phyloP scores from a whole-genome alignment of 2,888 invertebrate species.

The Pollenia griseotomentosa region DNA sequence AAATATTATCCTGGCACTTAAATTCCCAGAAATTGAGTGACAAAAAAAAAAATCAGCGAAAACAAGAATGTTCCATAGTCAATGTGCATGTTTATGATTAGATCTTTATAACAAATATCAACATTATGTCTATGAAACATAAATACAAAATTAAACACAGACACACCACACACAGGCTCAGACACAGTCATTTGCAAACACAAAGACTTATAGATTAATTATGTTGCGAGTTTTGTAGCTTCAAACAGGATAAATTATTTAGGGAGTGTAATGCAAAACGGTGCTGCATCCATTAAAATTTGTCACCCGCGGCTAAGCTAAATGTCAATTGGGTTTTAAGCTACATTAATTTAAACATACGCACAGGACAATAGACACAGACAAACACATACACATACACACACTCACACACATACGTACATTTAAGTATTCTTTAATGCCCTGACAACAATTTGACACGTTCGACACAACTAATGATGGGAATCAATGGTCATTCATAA shows the following conservation, averaged over 20 bases:
- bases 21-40: constrained; percentile 29
- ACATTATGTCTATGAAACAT: constrained; percentile 57
- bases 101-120: constrained; percentile 68
- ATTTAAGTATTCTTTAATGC: constrained; percentile 71
- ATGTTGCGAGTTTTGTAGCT: constrained; percentile 26
- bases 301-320: constrained; percentile 83
- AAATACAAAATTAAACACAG: constrained; percentile 41
- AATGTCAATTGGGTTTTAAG: constrained; percentile 79
- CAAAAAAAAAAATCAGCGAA: constrained; percentile 37
- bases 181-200: neutral
- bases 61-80: neutral
- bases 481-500: constrained; percentile 80
- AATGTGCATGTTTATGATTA: constrained; percentile 52
- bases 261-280: constrained; percentile 69
- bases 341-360: constrained; percentile 66
- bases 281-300: constrained; percentile 80
- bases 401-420: neutral
- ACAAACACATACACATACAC: neutral
- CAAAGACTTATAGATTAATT: constrained; percentile 52
- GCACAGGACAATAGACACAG: constrained; percentile 28
- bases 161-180: constrained; percentile 6
- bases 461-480: constrained; percentile 82
- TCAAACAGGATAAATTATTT: constrained; percentile 64
- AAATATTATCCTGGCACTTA: constrained; percentile 15
- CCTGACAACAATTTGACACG: constrained; percentile 82